Conservation (phyloP, 2,888 invertebrate species). For the Trissoscelio sp. region DNA sequence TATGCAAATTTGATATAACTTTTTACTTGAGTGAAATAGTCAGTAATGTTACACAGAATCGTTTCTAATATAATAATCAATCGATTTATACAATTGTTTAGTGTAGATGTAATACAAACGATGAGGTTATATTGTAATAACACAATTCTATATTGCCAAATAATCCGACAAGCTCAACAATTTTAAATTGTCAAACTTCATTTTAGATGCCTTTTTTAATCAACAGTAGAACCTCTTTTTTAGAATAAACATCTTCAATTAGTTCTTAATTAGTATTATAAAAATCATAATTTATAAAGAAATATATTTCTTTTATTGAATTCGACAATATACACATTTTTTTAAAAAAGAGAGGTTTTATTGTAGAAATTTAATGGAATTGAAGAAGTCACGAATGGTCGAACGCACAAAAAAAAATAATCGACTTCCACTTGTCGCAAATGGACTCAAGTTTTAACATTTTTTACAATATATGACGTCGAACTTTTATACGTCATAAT, state of each 20-base stretch:
- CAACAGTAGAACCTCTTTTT: conserved; percentile 29
- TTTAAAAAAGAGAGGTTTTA: conserved; percentile 32
- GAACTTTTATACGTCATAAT: conserved; percentile 47
- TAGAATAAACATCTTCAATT: not conserved
- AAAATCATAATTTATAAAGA: too few species aligned
- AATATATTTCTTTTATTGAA: too few species aligned
- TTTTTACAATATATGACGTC: conserved; percentile 30
- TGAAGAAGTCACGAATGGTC: conserved; percentile 26
- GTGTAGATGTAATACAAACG: conserved; percentile 59
- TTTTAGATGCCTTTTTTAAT: conserved; percentile 10
- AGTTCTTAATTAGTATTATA: too few species aligned
- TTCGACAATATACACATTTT: too few species aligned
- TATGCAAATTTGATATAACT: not conserved
- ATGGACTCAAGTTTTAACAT: conserved; percentile 28
- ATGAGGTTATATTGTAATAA: conserved; percentile 47
- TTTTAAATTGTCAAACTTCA: conserved; percentile 8
- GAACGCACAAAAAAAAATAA: conserved; percentile 49
- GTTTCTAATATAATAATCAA: conserved; percentile 40
- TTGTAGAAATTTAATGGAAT: conserved; percentile 42
- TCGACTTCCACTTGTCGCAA: conserved; percentile 30
- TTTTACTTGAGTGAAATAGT: conserved; percentile 9
- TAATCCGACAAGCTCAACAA: conserved; percentile 28
- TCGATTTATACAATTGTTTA: conserved; percentile 53
- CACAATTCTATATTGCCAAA: conserved; percentile 54
- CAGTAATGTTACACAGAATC: not conserved